phyloP scores from a whole-genome alignment of 2,888 invertebrate genomes.

The Allophyes oxyacanthae region DNA sequence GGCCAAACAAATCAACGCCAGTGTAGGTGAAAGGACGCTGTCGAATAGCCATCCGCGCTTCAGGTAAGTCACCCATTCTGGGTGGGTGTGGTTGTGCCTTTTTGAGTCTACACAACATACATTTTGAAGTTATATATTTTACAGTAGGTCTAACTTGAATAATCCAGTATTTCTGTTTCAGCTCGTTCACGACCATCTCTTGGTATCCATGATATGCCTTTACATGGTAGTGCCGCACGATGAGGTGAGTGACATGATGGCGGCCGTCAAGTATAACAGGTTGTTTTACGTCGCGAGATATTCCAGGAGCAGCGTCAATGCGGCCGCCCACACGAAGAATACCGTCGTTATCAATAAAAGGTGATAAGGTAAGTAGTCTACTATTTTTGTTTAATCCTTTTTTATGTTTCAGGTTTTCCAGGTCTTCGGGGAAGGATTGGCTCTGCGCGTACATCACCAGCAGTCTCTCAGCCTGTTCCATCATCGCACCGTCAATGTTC shows the following conservation, averaged over 20 bases:
- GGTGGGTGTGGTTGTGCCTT: constrained; percentile 4
- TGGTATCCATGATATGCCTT: constrained; percentile 30
- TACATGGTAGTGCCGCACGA: constrained; percentile 37
- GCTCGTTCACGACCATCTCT: constrained; percentile 44
- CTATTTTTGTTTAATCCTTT: constrained; percentile 7
- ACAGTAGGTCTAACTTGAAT: constrained; percentile 42
- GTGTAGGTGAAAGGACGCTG: constrained; percentile 8
- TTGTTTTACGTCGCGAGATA: neutral
- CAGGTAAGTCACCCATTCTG: constrained; percentile 23
- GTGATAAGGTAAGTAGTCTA: constrained; percentile 14
- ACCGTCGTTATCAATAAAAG: constrained; percentile 8
- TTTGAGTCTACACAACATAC: constrained; percentile 16
- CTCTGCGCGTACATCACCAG: constrained; percentile 9
- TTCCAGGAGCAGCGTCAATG: constrained; percentile 1
- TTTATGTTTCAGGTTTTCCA: constrained; percentile 9
- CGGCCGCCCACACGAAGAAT: constrained; percentile 9
- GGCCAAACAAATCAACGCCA: constrained; percentile 39
- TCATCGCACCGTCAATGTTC: neutral
- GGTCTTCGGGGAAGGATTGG: constrained; percentile 9
- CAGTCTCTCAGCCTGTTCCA: constrained; percentile 8
- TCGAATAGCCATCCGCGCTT: constrained; percentile 1
- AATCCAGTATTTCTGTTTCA: constrained; percentile 50
- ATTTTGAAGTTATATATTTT: constrained; percentile 6
- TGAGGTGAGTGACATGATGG: constrained; percentile 6
- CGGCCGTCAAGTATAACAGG: constrained; percentile 12